phyloP scores from a whole-genome alignment of 2,797 vertebrate genomes.

The Pygocentrus nattereri region DNA sequence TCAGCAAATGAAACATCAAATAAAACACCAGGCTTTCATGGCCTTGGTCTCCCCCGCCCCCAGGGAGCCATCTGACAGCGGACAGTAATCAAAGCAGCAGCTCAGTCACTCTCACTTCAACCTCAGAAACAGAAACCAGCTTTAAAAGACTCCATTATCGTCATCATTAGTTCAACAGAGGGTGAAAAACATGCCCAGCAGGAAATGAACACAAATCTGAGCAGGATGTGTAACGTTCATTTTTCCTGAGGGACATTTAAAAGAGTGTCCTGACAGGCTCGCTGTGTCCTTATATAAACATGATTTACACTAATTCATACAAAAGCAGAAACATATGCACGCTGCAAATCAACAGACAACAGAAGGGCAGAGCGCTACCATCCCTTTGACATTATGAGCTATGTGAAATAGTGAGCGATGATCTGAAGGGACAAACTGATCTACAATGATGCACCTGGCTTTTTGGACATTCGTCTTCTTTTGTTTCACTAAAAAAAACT shows the following conservation, averaged over 20 bases:
- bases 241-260: slow-evolving; percentile 34
- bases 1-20: neutral
- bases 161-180: neutral
- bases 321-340: neutral
- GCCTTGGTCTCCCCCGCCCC: neutral
- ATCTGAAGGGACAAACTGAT: neutral
- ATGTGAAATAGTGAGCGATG: neutral
- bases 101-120: neutral
- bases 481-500: neutral
- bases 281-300: neutral
- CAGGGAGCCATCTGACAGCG: neutral
- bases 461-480: slow-evolving; percentile 10
- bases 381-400: slow-evolving; percentile 52
- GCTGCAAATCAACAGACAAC: neutral
- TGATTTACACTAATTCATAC: neutral
- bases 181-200: slow-evolving; percentile 2
- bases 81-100: neutral
- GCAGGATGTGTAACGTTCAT: slow-evolving; percentile 24
- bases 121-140: neutral
- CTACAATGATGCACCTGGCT: neutral
- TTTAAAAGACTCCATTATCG: neutral
- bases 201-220: slow-evolving; percentile 41
- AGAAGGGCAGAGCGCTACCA: slow-evolving; percentile 27
- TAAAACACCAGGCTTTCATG: too few species aligned
- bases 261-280: neutral